Evolutionary conservation across 2,113 vertebrate genomes (phyloP), one percentile per base, ranked within the genome.

Genomic region (Malurus elegans): DNA sequence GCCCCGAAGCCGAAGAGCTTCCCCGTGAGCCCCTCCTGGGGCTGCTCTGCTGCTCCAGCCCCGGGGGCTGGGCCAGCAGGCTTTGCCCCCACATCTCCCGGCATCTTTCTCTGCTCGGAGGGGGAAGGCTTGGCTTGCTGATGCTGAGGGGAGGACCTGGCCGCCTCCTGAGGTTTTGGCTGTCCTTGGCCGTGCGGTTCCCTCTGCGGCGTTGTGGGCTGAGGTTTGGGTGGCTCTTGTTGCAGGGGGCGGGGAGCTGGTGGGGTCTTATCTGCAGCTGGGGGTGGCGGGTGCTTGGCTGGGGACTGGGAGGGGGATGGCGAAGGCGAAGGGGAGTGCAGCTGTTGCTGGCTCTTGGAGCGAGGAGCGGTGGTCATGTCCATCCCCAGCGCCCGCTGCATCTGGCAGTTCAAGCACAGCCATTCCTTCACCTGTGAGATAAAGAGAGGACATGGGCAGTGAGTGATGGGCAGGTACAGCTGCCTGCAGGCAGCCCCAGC

Each of bases 331-430:
- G 99, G 99, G 71, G 99, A 99, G 95, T 99, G 98, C 82, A 99
- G 98, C 97, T 99, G 99, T 92, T 99, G 99, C 97, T 99, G 99
- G 97, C 99, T 99, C 96, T 99, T 99, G 97, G 99, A 99, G 82
- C 99, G 98, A 58, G 99, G 99, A n/a, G 99, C 99, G 1, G 99
- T 99, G 82, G 98, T 99, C 99, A 99, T 99, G 97, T 99, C 99
- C 99, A 99, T 99, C 75, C 99, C 99, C 96, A 99, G 93, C 2
- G 99, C 99, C 96, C 99, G 98, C 98, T 99, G 99, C 99, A 99
- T 99, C 98, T 99, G 99, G 98, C 99, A 99, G 97, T 99, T 99
- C 95, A 99, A 98, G 97, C 99, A 99, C 69, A 99, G 97, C 99
- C 99, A 99, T 96, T 99, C 99, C 88, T 99, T 98, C 69, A 99